These are phyloP conservation scores for Porphyrio hochstetteri DNA, from an alignment of 2,113 vertebrate species.

Conservation along the genomic window DNA sequence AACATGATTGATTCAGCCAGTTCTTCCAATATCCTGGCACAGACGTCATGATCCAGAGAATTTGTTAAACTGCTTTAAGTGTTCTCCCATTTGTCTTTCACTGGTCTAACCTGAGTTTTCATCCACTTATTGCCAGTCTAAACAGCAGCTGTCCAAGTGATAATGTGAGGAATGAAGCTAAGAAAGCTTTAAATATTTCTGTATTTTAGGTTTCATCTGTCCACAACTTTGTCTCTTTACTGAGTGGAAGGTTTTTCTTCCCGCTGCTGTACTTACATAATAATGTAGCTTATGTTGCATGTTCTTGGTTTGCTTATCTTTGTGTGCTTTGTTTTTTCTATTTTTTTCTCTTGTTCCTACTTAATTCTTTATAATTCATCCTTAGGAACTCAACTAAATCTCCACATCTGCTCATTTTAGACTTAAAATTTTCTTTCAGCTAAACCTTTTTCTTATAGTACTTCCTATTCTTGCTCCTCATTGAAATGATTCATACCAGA, in stretches of 20 bases:
- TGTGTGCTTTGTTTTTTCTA: not conserved
- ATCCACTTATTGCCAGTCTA: not conserved
- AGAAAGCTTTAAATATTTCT: not conserved
- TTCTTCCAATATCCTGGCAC: not conserved
- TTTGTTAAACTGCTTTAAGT: not conserved
- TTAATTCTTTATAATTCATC: not conserved
- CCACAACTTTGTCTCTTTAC: not conserved
- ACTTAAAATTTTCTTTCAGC: not conserved
- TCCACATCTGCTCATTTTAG: not conserved
- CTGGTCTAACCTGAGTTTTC: not conserved
- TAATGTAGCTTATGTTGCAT: not conserved
- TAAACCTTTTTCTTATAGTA: not conserved
- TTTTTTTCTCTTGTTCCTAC: not conserved
- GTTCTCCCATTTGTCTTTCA: not conserved
- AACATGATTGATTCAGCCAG: not conserved
- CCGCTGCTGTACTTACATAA: not conserved
- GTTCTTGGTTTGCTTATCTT: not conserved
- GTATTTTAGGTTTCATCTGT: not conserved
- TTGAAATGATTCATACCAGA: conserved; percentile 21
- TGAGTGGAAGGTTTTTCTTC: not conserved
- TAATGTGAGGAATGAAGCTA: not conserved
- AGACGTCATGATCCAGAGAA: not conserved
- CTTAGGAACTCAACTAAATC: not conserved
- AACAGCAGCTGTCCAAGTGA: not conserved
- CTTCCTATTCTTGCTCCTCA: not conserved